Base-by-base conservation (phyloP, 1,140 invertebrate species). In the Saccostrea echinata region DNA sequence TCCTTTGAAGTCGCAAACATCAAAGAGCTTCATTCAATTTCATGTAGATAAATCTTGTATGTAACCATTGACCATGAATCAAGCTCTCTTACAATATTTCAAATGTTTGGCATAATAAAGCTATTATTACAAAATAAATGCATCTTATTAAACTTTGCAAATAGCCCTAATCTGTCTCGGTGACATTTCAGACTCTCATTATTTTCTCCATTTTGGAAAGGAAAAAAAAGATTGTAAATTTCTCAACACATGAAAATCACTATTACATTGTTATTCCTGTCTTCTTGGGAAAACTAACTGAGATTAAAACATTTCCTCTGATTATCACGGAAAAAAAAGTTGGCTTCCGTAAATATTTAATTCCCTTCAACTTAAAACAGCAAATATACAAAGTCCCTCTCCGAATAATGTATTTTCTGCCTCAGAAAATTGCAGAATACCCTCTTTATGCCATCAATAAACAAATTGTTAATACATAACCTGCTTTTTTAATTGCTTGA, bases 11-110 rank as follows among this genome's bases (percentile, higher is more conserved):
- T 76, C 27, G 9, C 27, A 9, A 33, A 76, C 68, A 76, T 76
- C 68, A 76, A 76, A 76, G 68, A 76, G 30, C 30, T 76, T 76
- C 68, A 27, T 76, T 76, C 68, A 76, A 76, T 76, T 76, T 76
- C 68, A 76, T 76, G 68, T 76, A 76, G 68, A 76, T 76, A 76
- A 76, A 76, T 76, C 68, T 76, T 76, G 68, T 76, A 76, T 76
- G 68, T 76, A 76, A 30, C 27, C 68, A 76, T 18, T 76, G 68
- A 76, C 68, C 68, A 76, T 76, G 68, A 76, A 76, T 76, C 68
- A 76, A 76, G 30, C 27, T 76, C 68, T 76, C 68, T 76, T 76
- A 76, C 68, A 76, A 76, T 76, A 76, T 76, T 76, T 76, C 68
- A 33, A 76, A 76, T 76, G 68, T 76, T 76, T 76, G 27, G 68